Evolutionary conservation across 2,888 invertebrate genomes (phyloP).

Genomic region (Lissocephala sabroskyi): DNA sequence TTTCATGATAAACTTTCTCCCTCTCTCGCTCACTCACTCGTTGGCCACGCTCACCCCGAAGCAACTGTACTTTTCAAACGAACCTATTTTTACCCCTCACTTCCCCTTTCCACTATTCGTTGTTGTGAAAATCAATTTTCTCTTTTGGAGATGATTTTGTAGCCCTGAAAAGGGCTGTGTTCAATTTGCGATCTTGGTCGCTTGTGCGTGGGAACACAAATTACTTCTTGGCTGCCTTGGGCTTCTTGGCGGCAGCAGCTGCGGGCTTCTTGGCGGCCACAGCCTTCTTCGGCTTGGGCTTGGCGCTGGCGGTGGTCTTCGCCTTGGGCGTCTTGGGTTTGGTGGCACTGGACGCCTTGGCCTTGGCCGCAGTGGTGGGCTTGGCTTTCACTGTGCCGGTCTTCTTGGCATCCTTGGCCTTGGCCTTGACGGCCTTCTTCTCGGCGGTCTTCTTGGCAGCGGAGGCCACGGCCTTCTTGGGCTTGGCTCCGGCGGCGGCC

Average conservation of each 20-base stretch:
- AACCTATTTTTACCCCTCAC: no score
- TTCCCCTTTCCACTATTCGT: no score
- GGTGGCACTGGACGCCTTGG: conserved; percentile 13
- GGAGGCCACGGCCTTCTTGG: no score
- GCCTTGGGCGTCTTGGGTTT: conserved; percentile 18
- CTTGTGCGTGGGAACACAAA: no score
- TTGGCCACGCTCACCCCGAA: no score
- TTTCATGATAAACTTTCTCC: no score
- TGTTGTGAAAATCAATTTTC: no score
- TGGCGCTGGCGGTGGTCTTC: conserved; percentile 4
- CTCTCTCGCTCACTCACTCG: no score
- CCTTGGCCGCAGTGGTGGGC: conserved; percentile 19
- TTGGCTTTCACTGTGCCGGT: conserved; percentile 28
- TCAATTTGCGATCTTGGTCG: no score
- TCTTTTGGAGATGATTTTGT: conserved; percentile 8
- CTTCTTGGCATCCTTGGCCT: conserved; percentile 31
- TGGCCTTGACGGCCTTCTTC: conserved; percentile 27
- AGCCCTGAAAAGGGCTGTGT: conserved; percentile 18
- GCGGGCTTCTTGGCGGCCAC: conserved; percentile 1
- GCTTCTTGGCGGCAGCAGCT: no score
- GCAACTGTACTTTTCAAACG: no score
- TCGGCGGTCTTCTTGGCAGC: conserved; percentile 29
- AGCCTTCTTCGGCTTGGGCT: conserved; percentile 25
- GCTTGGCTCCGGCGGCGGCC: no score
- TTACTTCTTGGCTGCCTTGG: conserved; percentile 27